A percentile compares a stretch with the other conserved stretches of the same genome.
Conservation (phyloP, 1,140 invertebrate genomes). For the Chrysopa pallens region DNA sequence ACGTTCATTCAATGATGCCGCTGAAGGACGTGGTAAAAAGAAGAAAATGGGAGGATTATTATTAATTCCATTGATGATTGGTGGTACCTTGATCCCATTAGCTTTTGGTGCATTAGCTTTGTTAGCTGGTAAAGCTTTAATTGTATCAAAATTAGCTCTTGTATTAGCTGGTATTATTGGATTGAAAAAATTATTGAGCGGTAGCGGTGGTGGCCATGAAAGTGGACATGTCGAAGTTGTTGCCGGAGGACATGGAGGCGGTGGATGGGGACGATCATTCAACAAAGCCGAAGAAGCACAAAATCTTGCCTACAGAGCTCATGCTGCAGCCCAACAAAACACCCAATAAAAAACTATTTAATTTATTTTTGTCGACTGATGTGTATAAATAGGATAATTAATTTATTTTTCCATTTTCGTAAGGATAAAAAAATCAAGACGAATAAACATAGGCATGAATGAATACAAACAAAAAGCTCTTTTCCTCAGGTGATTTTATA, state of each 20-base stretch:
- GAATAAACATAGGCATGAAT: no score
- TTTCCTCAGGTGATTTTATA: no score
- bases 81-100: conserved; percentile 57
- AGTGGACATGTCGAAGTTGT: conserved; percentile 46
- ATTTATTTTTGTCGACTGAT: no score
- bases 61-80: conserved; percentile 56
- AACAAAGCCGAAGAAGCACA: conserved; percentile 32
- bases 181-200: conserved; percentile 57
- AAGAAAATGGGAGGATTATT: conserved; percentile 51
- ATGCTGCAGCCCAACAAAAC: conserved; percentile 22
- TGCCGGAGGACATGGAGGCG: conserved; percentile 39
- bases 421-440: no score
- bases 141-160: conserved; percentile 63
- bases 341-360: no score
- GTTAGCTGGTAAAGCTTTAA: conserved; percentile 64
- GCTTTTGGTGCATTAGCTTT: conserved; percentile 61
- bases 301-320: conserved; percentile 40
- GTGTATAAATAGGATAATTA: no score
- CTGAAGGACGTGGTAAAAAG: conserved; percentile 42
- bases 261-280: conserved; percentile 50
- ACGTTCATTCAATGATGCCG: conserved; percentile 30
- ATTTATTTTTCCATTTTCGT: no score
- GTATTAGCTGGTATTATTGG: conserved; percentile 66
- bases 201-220: conserved; percentile 29
- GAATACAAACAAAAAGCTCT: no score